Base-by-base conservation (phyloP, 2,113 vertebrate genomes). In the Centrocercus urophasianus region DNA sequence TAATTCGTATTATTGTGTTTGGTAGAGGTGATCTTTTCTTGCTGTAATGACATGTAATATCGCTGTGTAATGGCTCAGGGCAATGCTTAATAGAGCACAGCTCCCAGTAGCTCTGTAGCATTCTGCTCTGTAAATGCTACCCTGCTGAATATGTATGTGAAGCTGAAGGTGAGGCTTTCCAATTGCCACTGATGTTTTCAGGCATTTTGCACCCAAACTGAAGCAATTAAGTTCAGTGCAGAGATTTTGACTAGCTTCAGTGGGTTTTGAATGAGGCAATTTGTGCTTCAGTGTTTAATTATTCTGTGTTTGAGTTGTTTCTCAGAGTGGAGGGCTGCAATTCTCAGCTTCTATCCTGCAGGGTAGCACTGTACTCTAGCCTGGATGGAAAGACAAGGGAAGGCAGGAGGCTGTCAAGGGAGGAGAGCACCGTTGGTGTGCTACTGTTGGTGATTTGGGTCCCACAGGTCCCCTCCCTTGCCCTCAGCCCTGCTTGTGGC, bases 331-430 rank as follows among this genome's bases (percentile, higher is more conserved):
- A 63, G 69, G 17, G 34, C 18, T 32, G 56, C 9, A 36, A 24
- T 81, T 81, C 56, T 20, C 48, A 6, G 30, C 27, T 75, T 63
- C 34, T 32, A 3, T 57, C 54, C 42, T 63, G 54, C n/a, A 40
- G 48, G 32, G 4, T 24, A 22, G 38, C 5, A 40, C 70, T 59
- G 42, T 21, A 22, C 7, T 32, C 57, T 27, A 74, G 7, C 56
- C 40, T 56, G 47, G 43, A 3, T 25, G 32, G 56, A 32, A 28
- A 19, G 42, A 9, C 9, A 2, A 0, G 4, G 32, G n/a, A 7
- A 25, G 27, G 48, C 32, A n/a, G 43, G 19, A 14, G 19, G 15
- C 38, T 72, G 83, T 15, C 15, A 18, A n/a, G 36, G 65, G 22
- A 52, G 50, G 36, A 40, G 8, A 66, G 8, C 16, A 38, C 50